Evolutionary conservation across 2,888 invertebrate genomes (phyloP).

Genomic region (Calameuta pallipes): DNA sequence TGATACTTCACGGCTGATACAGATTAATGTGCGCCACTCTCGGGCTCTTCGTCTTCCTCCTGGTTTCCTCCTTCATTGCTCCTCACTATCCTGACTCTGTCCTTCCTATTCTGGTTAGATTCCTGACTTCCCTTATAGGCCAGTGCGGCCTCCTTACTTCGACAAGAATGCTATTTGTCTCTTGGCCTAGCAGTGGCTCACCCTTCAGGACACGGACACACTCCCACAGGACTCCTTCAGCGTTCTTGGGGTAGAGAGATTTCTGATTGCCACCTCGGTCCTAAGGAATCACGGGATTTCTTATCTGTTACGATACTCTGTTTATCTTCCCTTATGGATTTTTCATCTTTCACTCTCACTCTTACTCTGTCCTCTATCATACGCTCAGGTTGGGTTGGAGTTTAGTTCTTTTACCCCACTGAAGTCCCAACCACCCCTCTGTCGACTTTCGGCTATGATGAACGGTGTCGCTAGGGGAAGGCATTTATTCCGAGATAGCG

Average conservation of each 20-base stretch:
- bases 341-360: background rate
- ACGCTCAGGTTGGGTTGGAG: background rate
- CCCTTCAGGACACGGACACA: background rate
- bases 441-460: constrained; percentile 47
- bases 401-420: background rate
- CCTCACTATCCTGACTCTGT: background rate
- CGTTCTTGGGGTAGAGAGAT: constrained; percentile 19
- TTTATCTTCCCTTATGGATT: constrained; percentile 31
- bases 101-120: background rate
- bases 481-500: constrained; percentile 57
- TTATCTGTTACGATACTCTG: constrained; percentile 47
- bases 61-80: background rate
- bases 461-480: constrained; percentile 53
- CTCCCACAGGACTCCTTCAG: constrained; percentile 1
- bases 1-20: constrained; percentile 59
- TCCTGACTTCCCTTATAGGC: background rate
- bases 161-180: constrained; percentile 53
- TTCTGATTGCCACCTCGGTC: constrained; percentile 46
- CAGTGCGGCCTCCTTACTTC: constrained; percentile 7
- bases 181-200: constrained; percentile 30
- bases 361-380: background rate
- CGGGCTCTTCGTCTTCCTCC: background rate
- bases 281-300: constrained; percentile 42
- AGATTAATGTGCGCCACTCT: constrained; percentile 58
- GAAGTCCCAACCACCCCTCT: constrained; percentile 2